These are phyloP conservation scores for Lissocephala sabroskyi DNA, from an alignment of 2,888 invertebrate genomes.

Conservation along the genomic window DNA sequence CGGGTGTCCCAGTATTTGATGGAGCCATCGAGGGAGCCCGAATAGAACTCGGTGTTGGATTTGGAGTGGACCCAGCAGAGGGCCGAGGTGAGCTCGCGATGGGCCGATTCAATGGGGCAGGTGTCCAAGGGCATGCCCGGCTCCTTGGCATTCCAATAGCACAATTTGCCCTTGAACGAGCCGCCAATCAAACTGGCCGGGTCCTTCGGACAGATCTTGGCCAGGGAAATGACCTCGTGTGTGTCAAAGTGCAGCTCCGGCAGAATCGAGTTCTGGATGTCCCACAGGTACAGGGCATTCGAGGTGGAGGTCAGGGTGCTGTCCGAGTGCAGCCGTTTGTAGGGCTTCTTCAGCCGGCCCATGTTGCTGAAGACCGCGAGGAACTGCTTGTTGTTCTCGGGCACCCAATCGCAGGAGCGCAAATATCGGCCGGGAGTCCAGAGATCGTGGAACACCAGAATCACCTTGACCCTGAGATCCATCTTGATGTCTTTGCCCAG, in stretches of 20 bases:
- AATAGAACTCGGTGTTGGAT: constrained; percentile 94
- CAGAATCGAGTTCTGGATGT: constrained; percentile 71
- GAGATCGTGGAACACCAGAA: constrained; percentile 80
- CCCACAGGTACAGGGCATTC: constrained; percentile 65
- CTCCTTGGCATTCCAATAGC: constrained; percentile 86
- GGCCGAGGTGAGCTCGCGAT: constrained; percentile 86
- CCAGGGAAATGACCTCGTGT: constrained; percentile 80
- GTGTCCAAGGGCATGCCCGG: constrained; percentile 82
- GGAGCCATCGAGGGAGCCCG: constrained; percentile 88
- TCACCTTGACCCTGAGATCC: constrained; percentile 76
- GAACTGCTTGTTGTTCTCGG: constrained; percentile 73
- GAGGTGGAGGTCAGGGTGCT: constrained; percentile 16
- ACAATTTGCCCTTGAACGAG: constrained; percentile 81
- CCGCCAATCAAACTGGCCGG: constrained; percentile 82
- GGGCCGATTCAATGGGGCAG: constrained; percentile 86
- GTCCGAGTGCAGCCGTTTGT: constrained; percentile 8
- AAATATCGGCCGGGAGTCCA: constrained; percentile 72
- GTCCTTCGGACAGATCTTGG: constrained; percentile 92
- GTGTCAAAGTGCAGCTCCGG: constrained; percentile 83
- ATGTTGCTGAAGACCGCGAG: constrained; percentile 53
- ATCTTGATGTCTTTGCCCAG: constrained; percentile 73
- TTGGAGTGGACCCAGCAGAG: constrained; percentile 95
- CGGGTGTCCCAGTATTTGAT: constrained; percentile 79
- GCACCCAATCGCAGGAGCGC: constrained; percentile 79
- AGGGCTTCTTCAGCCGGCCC: constrained; percentile 9